Evolutionary conservation across 2,113 vertebrate genomes (phyloP).

Genomic region (Muntiacus muntjak): DNA sequence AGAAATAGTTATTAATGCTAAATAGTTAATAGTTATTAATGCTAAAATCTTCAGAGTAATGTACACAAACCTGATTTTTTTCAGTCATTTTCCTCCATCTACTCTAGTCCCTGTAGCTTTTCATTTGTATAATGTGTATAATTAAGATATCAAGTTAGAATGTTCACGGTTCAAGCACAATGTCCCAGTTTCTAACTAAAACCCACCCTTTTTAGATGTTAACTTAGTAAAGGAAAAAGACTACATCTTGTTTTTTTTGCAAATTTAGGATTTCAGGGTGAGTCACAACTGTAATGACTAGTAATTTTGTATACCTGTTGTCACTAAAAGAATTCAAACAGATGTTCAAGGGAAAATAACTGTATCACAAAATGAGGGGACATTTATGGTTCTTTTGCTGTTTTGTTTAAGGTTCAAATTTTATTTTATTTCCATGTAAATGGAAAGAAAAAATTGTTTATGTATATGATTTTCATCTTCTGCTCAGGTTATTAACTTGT

Average conservation of each 20-base stretch:
- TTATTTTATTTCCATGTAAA: neutral
- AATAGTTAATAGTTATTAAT: neutral
- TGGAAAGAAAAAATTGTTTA: neutral
- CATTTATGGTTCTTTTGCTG: neutral
- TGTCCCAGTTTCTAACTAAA: neutral
- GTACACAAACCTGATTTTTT: neutral
- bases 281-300: neutral
- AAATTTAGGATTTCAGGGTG: neutral
- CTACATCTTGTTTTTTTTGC: neutral
- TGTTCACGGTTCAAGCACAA: neutral
- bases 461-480: neutral
- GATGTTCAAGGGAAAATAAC: conserved; percentile 19
- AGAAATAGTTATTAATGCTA: neutral
- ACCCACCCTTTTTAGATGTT: neutral
- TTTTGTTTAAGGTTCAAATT: neutral
- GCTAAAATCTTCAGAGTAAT: neutral
- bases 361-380: neutral
- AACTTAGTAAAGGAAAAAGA: neutral
- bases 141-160: conserved; percentile 17
- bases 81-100: neutral
- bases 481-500: neutral
- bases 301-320: neutral
- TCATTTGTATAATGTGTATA: neutral
- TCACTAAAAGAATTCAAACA: neutral
- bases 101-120: neutral